Evolutionary conservation across 1,140 invertebrate genomes (phyloP).

Genomic region (Lordiphosa clarofinis): DNA sequence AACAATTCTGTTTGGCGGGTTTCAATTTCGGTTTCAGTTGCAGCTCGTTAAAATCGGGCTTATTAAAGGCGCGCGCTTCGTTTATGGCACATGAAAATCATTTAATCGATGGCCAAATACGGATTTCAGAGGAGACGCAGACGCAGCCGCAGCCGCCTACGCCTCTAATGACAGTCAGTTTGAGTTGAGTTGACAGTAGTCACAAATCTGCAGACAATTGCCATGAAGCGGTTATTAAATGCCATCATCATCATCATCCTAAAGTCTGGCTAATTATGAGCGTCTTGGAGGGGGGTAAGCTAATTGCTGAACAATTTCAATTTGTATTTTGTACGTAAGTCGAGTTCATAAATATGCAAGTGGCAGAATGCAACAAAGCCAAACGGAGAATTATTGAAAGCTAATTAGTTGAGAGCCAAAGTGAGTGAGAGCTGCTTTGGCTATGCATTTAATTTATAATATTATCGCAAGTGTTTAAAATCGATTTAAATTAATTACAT

Average conservation of each 20-base stretch:
- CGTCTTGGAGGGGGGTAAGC: constrained; percentile 7
- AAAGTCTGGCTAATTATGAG: constrained; percentile 47
- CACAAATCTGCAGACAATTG: too few species aligned
- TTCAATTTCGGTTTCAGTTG: constrained; percentile 52
- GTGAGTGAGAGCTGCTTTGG: constrained; percentile 23
- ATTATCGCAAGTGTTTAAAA: too few species aligned
- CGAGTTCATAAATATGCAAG: constrained; percentile 64
- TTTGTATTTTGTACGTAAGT: constrained; percentile 44
- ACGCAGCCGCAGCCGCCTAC: constrained; percentile 5
- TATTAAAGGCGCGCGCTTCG: constrained; percentile 73
- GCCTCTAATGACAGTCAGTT: constrained; percentile 17
- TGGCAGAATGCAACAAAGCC: constrained; percentile 19
- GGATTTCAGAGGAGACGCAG: constrained; percentile 21
- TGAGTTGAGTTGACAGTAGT: too few species aligned
- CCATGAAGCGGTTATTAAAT: constrained; percentile 23
- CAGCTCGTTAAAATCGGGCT: constrained; percentile 68
- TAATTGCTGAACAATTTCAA: constrained; percentile 68
- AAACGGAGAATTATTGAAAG: constrained; percentile 23
- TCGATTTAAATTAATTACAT: constrained; percentile 54
- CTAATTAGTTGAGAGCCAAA: constrained; percentile 55
- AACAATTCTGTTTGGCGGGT: constrained; percentile 56
- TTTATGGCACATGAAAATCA: constrained; percentile 76
- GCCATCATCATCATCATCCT: constrained; percentile 14
- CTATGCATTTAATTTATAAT: constrained; percentile 56
- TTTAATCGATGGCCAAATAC: constrained; percentile 72